These are phyloP conservation scores for Erebia aethiops DNA, from an alignment of 2,888 invertebrate genomes.

Conservation along the genomic window DNA sequence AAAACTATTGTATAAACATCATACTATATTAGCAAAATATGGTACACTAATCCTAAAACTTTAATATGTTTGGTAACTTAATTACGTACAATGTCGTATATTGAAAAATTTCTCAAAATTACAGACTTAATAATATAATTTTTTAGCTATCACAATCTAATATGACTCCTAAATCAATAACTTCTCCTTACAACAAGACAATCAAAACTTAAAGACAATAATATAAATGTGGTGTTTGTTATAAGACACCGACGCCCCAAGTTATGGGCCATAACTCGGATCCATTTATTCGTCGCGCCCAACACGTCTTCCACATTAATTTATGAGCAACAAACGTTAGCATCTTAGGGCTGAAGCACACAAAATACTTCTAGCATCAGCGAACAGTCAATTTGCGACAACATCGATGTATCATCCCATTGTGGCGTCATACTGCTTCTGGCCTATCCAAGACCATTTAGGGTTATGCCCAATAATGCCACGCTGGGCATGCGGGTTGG, in stretches of 20 bases:
- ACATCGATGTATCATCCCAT: background rate
- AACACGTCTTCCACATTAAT: conserved; percentile 72
- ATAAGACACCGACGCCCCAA: conserved; percentile 59
- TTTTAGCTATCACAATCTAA: too few species aligned
- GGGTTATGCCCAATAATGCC: too few species aligned
- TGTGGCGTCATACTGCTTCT: background rate
- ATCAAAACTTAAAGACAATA: conserved; percentile 48
- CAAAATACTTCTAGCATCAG: background rate
- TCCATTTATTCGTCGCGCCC: conserved; percentile 73
- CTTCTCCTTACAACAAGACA: conserved; percentile 31
- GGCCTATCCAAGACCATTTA: too few species aligned
- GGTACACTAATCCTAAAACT: too few species aligned
- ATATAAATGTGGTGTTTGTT: conserved; percentile 65
- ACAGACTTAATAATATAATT: too few species aligned
- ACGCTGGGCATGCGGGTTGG: too few species aligned
- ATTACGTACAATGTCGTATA: too few species aligned
- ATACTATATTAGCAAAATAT: background rate
- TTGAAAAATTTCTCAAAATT: too few species aligned
- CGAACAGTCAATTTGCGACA: background rate
- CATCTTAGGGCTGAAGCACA: conserved; percentile 56
- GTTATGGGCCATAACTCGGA: conserved; percentile 79
- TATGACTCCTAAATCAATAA: conserved; percentile 26
- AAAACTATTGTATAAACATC: background rate
- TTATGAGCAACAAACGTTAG: conserved; percentile 75
- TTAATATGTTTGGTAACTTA: too few species aligned